phyloP scores from a whole-genome alignment of 2,888 invertebrate species.

The Brenthis daphne region DNA sequence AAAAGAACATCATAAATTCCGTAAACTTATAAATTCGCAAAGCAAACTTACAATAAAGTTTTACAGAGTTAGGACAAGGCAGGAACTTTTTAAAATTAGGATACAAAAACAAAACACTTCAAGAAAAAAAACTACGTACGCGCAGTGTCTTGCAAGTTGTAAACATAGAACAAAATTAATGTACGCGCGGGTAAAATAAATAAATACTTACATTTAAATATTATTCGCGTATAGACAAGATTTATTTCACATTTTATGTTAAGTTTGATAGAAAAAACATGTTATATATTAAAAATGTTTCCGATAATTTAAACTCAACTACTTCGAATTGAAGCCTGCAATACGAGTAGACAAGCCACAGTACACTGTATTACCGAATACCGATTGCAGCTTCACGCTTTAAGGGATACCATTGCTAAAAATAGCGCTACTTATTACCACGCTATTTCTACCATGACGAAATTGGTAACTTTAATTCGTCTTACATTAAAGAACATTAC shows the following conservation, averaged over 20 bases:
- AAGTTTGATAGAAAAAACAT: conserved; percentile 17
- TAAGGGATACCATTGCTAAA: not conserved
- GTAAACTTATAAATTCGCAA: conserved; percentile 6
- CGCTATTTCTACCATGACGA: not conserved
- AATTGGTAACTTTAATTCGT: not conserved
- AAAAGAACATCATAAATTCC: not conserved
- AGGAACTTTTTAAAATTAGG: conserved; percentile 17
- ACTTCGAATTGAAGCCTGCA: not conserved
- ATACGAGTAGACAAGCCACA: conserved; percentile 2
- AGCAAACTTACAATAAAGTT: conserved; percentile 5
- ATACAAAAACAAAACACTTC: conserved; percentile 33
- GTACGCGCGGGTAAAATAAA: conserved; percentile 30
- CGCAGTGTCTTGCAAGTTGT: conserved; percentile 36
- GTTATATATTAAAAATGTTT: conserved; percentile 8
- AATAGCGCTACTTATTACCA: not conserved
- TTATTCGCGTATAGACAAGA: conserved; percentile 18
- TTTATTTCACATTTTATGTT: conserved; percentile 36
- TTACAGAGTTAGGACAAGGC: not conserved
- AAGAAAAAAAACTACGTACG: conserved; percentile 35
- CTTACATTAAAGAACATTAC: too few relatives aligned
- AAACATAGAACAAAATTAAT: conserved; percentile 41
- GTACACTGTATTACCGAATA: not conserved
- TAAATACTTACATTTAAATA: conserved; percentile 41
- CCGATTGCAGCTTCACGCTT: conserved; percentile 12
- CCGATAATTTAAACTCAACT: conserved; percentile 11